These are phyloP conservation scores for Brachyalestes nurse DNA, from an alignment of 2,797 vertebrate genomes.

Conservation along the genomic window DNA sequence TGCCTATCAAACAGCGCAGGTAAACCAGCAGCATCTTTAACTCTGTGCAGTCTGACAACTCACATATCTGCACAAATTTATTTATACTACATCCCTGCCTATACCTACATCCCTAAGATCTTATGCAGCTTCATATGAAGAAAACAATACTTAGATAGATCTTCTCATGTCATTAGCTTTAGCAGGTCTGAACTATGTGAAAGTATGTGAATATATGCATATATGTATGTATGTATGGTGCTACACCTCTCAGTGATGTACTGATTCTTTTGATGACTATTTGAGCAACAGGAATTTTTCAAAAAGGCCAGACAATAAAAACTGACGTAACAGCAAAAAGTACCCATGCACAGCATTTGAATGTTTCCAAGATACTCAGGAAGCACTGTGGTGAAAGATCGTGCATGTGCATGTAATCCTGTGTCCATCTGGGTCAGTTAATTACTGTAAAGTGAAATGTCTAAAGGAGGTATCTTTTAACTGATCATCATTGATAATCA, in stretches of 20 bases:
- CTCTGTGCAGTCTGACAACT: not conserved
- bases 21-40: constrained; percentile 51
- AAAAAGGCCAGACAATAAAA: no score
- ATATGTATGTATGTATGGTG: no score
- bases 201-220: not conserved
- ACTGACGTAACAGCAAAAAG: no score
- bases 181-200: not conserved
- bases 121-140: not conserved
- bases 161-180: not conserved
- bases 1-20: constrained; percentile 79
- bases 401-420: no score
- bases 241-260: not conserved
- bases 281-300: no score
- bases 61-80: not conserved
- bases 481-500: no score
- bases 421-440: not conserved
- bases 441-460: not conserved
- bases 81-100: not conserved
- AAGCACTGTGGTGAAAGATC: no score
- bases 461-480: no score
- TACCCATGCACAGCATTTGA: no score
- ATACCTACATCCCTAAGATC: no score
- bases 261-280: not conserved
- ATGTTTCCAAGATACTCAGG: no score
- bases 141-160: not conserved